Evolutionary conservation across 2,113 vertebrate species (phyloP), one percentile per base, ranked within the genome.

Genomic region (Sapayoa aenigma): DNA sequence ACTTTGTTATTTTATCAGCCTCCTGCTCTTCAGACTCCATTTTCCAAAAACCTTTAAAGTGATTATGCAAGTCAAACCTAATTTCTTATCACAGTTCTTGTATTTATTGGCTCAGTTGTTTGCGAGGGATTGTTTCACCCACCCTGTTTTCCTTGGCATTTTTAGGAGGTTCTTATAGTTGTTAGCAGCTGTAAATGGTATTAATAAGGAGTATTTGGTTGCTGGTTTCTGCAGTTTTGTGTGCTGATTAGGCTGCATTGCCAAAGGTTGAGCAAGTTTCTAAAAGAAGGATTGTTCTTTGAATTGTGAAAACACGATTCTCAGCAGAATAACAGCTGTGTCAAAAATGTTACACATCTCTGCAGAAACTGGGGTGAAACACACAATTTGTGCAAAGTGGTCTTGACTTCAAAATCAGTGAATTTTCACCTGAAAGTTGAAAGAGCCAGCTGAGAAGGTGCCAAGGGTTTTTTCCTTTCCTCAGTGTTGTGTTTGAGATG

Each of bases 211-310:
- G 83, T 35, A 89, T 93, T 95, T 94, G 66, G 19, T 97, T 91
- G 92, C 85, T 91, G 28, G 52, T 94, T 95, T 96, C 89, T 80
- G 92, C 68, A 95, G 93, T 86, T 90, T 94, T 87, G 86, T 81
- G 56, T 92, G 78, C 93, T 90, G 90, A 79, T 97, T 73, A 95
- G 53, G 87, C 94, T 88, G 44, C 74, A 53, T 82, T 92, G 96
- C 94, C 92, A 96, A 93, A 94, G 93, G 89, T 59, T 94, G 94
- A 97, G 85, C 89, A 90, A 91, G 84, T 90, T 95, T 95, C 93
- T 95, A 95, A 94, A 97, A 95, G 95, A 67, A 82, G 88, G 65
- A 60, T 96, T 97, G 95, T 96, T 91, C 95, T 97, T 96, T 80
- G 76, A 96, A 72, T 58, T 95, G 85, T 65, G 79, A 79, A 94